phyloP scores from a whole-genome alignment of 2,113 vertebrate genomes.

The Pollachius pollachius region DNA sequence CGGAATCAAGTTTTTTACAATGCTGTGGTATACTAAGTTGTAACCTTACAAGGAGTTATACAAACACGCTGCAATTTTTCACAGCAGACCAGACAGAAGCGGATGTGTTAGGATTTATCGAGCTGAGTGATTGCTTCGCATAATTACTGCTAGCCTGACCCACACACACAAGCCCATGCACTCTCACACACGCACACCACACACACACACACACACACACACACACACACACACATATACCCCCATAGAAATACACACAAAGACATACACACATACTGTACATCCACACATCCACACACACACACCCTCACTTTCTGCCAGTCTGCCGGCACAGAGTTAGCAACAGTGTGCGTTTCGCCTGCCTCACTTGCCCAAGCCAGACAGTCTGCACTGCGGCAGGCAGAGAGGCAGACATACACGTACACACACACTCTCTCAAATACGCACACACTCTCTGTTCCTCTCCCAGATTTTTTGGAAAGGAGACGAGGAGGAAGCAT shows the following conservation, averaged over 20 bases:
- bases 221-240: constrained; percentile 13
- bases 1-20: too few species aligned
- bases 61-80: neutral
- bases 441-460: constrained; percentile 49
- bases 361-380: constrained; percentile 72
- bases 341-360: constrained; percentile 71
- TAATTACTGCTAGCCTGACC: neutral
- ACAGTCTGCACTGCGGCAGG: constrained; percentile 72
- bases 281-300: constrained; percentile 28
- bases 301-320: constrained; percentile 51
- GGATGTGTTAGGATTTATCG: neutral
- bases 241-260: constrained; percentile 29
- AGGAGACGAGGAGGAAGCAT: constrained; percentile 54
- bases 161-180: neutral
- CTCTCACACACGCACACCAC: constrained; percentile 4
- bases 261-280: constrained; percentile 3
- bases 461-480: constrained; percentile 70
- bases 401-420: constrained; percentile 62
- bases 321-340: constrained; percentile 72
- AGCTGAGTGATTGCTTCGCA: neutral
- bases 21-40: too few species aligned
- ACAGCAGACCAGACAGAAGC: too few species aligned
- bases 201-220: constrained; percentile 9
- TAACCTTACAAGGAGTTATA: too few species aligned
- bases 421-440: neutral